Conservation (phyloP, 2,888 invertebrate species). For the Lycophotia porphyrea region DNA sequence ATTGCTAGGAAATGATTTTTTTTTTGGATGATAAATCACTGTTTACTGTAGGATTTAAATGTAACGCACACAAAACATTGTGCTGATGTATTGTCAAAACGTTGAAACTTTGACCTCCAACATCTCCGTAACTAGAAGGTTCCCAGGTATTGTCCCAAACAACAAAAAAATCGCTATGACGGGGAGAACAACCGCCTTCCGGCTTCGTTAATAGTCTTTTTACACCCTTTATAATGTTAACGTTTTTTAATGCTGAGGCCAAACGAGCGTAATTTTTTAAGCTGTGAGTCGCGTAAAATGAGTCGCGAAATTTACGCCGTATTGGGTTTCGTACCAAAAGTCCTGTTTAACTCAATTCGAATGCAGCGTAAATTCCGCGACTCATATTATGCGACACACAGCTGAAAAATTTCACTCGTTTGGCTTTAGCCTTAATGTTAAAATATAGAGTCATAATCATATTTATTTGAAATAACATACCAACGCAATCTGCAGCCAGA, state of each 20-base stretch:
- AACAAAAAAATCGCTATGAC: neutral
- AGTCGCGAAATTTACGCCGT: no score
- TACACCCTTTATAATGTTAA: neutral
- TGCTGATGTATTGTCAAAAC: neutral
- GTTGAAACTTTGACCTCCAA: neutral
- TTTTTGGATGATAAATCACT: neutral
- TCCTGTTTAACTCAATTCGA: no score
- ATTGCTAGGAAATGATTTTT: neutral
- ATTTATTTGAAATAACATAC: conserved; percentile 65
- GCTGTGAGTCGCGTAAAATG: no score
- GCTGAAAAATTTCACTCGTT: no score
- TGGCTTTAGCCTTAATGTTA: no score
- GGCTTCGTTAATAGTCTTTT: neutral
- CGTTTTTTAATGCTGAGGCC: no score
- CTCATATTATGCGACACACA: no score
- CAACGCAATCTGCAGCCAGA: conserved; percentile 65
- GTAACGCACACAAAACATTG: neutral
- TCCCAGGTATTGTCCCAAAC: neutral
- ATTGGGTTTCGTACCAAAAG: no score
- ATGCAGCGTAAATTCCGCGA: no score
- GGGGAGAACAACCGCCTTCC: neutral
- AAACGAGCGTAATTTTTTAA: no score
- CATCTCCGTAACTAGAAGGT: neutral
- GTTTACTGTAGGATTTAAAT: neutral
- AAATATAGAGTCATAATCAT: no score